These are phyloP conservation scores for Coendou prehensilis DNA, from an alignment of 2,797 vertebrate genomes.

Conservation along the genomic window DNA sequence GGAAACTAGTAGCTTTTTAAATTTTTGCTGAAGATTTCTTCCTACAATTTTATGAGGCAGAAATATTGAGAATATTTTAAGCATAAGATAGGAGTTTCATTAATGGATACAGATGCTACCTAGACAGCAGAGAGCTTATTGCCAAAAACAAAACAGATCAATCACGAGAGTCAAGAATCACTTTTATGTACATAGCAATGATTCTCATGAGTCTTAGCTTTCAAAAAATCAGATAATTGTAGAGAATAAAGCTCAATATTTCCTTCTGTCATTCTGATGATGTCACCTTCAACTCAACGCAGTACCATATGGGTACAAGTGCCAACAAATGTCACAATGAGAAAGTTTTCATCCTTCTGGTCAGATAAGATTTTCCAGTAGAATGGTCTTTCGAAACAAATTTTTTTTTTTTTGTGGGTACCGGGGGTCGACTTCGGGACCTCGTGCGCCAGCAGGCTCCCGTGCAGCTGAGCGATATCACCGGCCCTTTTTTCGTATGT, in stretches of 20 bases:
- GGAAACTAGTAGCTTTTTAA: not conserved
- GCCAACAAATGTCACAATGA: slow-evolving; percentile 14
- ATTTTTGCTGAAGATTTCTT: not conserved
- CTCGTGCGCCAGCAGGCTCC: no score
- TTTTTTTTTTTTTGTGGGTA: no score
- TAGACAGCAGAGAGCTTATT: not conserved
- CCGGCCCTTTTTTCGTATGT: no score
- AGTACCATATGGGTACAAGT: not conserved
- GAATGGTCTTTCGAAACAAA: not conserved
- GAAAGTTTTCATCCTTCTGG: slow-evolving; percentile 24
- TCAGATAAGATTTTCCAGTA: slow-evolving; percentile 48
- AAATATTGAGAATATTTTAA: slow-evolving; percentile 57
- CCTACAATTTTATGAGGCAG: not conserved
- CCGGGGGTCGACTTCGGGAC: no score
- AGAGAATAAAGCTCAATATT: not conserved
- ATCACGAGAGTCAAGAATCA: not conserved
- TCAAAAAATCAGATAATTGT: not conserved
- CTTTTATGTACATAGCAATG: not conserved
- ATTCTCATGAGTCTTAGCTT: not conserved
- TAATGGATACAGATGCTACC: not conserved
- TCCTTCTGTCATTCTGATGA: slow-evolving; percentile 19
- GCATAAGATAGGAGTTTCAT: not conserved
- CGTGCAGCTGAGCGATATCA: no score
- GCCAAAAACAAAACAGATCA: not conserved
- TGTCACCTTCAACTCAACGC: not conserved